Evolutionary conservation across 2,113 vertebrate genomes (phyloP).

Genomic region (Lepus americanus): DNA sequence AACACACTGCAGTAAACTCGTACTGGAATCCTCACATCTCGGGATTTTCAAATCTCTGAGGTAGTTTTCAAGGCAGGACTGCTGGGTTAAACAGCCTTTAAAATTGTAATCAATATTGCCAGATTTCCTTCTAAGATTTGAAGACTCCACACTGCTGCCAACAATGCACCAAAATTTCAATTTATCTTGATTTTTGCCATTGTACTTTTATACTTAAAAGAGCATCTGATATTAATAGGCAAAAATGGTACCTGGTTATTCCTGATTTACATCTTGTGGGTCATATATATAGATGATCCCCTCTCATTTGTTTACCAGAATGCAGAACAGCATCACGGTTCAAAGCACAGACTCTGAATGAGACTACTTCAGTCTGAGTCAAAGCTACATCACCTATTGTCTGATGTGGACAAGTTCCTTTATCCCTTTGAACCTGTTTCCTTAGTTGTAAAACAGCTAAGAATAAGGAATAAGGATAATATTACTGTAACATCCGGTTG

Average conservation of each 20-base stretch:
- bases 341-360: not conserved
- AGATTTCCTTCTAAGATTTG: not conserved
- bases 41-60: conserved; percentile 8
- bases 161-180: not conserved
- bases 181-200: conserved; percentile 20
- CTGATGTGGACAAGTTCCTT: conserved; percentile 57
- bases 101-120: not conserved
- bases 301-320: not conserved
- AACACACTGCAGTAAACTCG: not conserved
- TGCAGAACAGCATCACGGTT: not conserved
- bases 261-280: not conserved
- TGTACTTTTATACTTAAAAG: not conserved
- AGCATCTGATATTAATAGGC: not conserved
- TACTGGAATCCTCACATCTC: not conserved
- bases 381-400: not conserved
- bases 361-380: not conserved
- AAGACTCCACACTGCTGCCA: not conserved
- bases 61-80: not conserved
- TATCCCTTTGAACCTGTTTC: conserved; percentile 38
- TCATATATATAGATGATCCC: not conserved
- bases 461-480: not conserved
- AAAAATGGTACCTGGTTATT: not conserved
- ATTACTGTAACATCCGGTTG: not conserved
- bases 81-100: not conserved
- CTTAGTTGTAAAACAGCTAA: not conserved